phyloP scores from a whole-genome alignment of 2,113 vertebrate genomes.

The Thermophis baileyi region DNA sequence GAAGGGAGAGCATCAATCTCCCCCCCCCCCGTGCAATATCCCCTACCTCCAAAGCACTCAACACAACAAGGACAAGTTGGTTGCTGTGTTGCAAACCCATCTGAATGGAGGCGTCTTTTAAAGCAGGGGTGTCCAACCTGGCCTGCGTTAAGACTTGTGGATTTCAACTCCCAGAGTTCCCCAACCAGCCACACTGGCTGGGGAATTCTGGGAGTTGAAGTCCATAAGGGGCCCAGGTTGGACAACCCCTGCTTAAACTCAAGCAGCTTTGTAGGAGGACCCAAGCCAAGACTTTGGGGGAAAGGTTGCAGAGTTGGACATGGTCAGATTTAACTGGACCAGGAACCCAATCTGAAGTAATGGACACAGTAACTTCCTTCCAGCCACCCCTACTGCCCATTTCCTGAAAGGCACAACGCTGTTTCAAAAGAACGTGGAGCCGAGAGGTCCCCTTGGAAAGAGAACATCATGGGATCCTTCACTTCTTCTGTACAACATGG shows the following conservation, averaged over 20 bases:
- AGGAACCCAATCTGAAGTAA: background rate
- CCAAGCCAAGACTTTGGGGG: background rate
- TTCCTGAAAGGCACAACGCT: background rate
- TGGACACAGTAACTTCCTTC: background rate
- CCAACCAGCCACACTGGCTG: too few relatives aligned
- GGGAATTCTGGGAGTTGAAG: background rate
- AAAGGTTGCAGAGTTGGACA: background rate
- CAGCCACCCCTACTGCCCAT: background rate
- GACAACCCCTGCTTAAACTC: too few relatives aligned
- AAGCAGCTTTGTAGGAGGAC: background rate
- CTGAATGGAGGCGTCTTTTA: background rate
- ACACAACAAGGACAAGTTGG: too few relatives aligned
- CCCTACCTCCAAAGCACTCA: background rate
- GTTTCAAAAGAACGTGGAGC: background rate
- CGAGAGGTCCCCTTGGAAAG: background rate
- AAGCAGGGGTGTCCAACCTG: too few relatives aligned
- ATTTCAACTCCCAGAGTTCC: background rate
- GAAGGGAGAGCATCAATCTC: too few relatives aligned
- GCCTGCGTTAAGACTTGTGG: too few relatives aligned
- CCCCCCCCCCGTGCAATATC: background rate
- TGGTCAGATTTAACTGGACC: background rate
- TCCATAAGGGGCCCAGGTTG: too few relatives aligned
- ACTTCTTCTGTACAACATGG: background rate
- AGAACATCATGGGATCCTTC: background rate
- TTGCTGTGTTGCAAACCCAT: background rate